Conservation (phyloP, 2,888 invertebrate species). For the Cantharis rustica region DNA sequence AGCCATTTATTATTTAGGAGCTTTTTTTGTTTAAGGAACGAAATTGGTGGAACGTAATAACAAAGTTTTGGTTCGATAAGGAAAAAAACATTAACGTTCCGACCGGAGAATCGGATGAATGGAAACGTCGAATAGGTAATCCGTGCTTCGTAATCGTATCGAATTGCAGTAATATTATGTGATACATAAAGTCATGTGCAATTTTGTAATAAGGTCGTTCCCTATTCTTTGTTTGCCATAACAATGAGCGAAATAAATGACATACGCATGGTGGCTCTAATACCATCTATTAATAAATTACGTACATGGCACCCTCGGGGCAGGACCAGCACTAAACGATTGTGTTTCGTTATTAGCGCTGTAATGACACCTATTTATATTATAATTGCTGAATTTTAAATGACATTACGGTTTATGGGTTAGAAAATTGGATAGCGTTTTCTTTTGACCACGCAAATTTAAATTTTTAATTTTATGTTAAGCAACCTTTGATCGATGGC, state of each 20-base stretch:
- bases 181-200: constrained; percentile 19
- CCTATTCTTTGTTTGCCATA: constrained; percentile 47
- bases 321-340: constrained; percentile 53
- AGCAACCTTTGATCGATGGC: constrained; percentile 19
- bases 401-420: constrained; percentile 52
- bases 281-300: constrained; percentile 58
- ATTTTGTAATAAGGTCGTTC: constrained; percentile 30
- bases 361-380: constrained; percentile 59
- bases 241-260: constrained; percentile 52
- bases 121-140: constrained; percentile 8
- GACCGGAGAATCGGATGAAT: background rate
- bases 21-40: background rate
- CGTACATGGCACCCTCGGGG: constrained; percentile 53
- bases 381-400: constrained; percentile 58
- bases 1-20: background rate
- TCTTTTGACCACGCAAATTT: constrained; percentile 32
- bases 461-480: constrained; percentile 29
- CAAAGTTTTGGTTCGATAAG: background rate
- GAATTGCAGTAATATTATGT: constrained; percentile 25
- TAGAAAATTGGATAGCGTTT: constrained; percentile 46
- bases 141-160: constrained; percentile 27
- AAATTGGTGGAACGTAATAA: background rate
- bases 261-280: constrained; percentile 51
- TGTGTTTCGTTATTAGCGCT: constrained; percentile 56
- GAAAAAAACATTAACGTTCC: background rate